These are phyloP conservation scores for Tolypeutes matacus DNA, from an alignment of 2,797 vertebrate species.

Conservation along the genomic window DNA sequence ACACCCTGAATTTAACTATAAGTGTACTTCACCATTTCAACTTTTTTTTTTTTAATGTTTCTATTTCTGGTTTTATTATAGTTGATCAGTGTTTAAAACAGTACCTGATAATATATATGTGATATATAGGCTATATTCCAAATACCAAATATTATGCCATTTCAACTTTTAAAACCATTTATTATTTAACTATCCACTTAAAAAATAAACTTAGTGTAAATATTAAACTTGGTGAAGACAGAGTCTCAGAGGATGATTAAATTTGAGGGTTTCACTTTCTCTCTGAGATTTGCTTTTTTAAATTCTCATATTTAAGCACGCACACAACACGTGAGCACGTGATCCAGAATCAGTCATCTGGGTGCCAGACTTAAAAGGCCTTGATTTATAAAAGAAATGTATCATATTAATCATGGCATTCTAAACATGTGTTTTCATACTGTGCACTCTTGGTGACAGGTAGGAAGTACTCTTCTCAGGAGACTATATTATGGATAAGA, in stretches of 20 bases:
- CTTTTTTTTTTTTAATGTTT: too few species aligned
- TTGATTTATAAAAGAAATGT: conserved; percentile 25
- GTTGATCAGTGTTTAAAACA: too few species aligned
- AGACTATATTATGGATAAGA: not conserved
- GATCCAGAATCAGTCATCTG: not conserved
- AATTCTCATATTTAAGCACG: conserved; percentile 43
- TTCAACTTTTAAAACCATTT: not conserved
- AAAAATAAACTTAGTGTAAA: not conserved
- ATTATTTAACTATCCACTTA: conserved; percentile 42
- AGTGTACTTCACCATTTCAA: too few species aligned
- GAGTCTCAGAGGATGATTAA: conserved; percentile 32
- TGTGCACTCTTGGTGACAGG: not conserved
- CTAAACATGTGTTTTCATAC: conserved; percentile 16
- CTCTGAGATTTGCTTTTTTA: conserved; percentile 51
- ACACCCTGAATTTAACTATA: not conserved
- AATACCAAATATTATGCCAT: too few species aligned
- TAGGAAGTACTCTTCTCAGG: not conserved
- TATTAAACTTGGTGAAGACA: not conserved
- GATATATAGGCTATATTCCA: too few species aligned
- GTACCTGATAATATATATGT: too few species aligned
- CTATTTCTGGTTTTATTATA: too few species aligned
- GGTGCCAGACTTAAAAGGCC: not conserved
- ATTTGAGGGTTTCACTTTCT: not conserved
- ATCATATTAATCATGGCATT: conserved; percentile 31
- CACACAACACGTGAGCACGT: conserved; percentile 44